These are phyloP conservation scores for Chanos chanos DNA, from an alignment of 2,797 vertebrate species.

Conservation along the genomic window DNA sequence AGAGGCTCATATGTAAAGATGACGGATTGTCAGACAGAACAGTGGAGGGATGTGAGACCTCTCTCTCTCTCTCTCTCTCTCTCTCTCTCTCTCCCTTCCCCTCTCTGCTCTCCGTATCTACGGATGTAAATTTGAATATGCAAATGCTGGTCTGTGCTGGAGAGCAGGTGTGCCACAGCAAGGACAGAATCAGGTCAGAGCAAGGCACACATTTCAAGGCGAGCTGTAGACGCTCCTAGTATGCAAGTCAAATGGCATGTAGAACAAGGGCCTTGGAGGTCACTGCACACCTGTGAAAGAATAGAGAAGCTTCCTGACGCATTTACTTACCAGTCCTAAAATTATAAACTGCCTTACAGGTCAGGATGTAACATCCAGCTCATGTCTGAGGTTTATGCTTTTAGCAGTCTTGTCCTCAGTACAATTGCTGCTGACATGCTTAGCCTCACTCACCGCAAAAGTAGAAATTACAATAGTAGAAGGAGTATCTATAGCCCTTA, in stretches of 20 bases:
- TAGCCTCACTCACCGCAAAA: too few relatives aligned
- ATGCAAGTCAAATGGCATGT: conserved; percentile 66
- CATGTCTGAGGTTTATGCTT: too few relatives aligned
- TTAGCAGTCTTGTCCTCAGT: too few relatives aligned
- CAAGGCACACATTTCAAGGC: conserved; percentile 17
- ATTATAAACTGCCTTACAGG: too few relatives aligned
- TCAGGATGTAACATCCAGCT: too few relatives aligned
- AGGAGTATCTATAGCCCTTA: too few relatives aligned
- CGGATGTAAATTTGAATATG: conserved; percentile 69
- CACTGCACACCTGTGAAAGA: background rate
- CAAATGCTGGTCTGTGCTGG: conserved; percentile 60
- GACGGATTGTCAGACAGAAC: conserved; percentile 57
- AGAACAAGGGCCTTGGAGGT: conserved; percentile 56
- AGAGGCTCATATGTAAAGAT: conserved; percentile 70
- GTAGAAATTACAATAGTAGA: too few relatives aligned
- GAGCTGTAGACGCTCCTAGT: conserved; percentile 44
- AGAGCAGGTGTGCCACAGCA: conserved; percentile 68
- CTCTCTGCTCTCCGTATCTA: conserved; percentile 31
- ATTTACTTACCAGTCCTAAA: too few relatives aligned
- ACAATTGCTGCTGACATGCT: too few relatives aligned
- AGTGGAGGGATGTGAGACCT: conserved; percentile 28
- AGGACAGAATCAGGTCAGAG: conserved; percentile 70
- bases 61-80: conserved; percentile 3
- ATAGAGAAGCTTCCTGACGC: too few relatives aligned
- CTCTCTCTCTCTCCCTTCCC: conserved; percentile 1